Conservation (phyloP, 2,113 vertebrate genomes). For the Alouatta palliata region DNA sequence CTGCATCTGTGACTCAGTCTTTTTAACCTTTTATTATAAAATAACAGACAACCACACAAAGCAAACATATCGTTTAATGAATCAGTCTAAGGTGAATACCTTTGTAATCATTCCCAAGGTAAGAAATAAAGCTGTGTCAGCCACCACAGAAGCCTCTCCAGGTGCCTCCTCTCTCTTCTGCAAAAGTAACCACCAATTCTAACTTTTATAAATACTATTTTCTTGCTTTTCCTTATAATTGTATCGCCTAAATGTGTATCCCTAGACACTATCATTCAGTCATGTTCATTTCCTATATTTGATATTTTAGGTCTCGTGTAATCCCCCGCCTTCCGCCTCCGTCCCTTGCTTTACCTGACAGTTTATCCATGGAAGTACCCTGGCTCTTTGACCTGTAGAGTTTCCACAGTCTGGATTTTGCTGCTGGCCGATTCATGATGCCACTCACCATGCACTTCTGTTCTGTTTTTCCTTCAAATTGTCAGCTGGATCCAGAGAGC, state of each 20-base stretch:
- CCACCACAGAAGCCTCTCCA: not conserved
- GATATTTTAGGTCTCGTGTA: not conserved
- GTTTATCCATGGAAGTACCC: not conserved
- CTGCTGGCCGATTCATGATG: not conserved
- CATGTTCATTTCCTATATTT: not conserved
- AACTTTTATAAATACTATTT: not conserved
- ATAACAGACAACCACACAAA: slow-evolving; percentile 49
- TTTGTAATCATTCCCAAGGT: not conserved
- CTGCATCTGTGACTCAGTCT: not conserved
- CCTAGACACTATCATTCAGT: not conserved
- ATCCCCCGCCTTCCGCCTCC: not conserved
- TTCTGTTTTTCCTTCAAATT: not conserved
- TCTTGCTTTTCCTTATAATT: slow-evolving; percentile 16
- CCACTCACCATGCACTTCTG: not conserved
- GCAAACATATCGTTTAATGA: not conserved
- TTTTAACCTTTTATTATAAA: slow-evolving; percentile 34
- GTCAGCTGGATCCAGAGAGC: not conserved
- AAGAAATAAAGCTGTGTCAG: not conserved
- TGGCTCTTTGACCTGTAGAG: too few species aligned
- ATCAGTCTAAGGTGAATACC: slow-evolving; percentile 11
- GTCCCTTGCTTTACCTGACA: not conserved
- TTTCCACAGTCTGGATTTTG: not conserved
- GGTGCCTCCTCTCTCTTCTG: not conserved
- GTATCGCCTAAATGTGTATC: not conserved
- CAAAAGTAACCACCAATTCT: not conserved